Evolutionary conservation across 2,888 invertebrate genomes (phyloP).

Genomic region (Heliothis peltigera): DNA sequence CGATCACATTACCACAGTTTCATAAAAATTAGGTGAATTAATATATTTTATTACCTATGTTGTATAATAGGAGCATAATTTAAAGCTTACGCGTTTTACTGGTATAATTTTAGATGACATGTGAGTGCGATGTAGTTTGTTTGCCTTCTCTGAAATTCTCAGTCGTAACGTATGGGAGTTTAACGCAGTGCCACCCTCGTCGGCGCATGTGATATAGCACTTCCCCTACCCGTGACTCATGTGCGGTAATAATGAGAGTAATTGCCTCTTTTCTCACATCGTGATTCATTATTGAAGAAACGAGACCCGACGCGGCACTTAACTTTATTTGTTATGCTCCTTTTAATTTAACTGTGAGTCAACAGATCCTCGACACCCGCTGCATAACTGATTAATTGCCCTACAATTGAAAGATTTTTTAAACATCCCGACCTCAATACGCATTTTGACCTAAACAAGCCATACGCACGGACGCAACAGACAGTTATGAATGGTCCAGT

Average conservation of each 20-base stretch:
- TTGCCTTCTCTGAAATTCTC: slow-evolving; percentile 56
- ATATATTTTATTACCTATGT: neutral
- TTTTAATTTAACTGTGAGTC: slow-evolving; percentile 82
- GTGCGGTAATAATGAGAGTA: slow-evolving; percentile 82
- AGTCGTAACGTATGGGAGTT: slow-evolving; percentile 59
- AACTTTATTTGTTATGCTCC: slow-evolving; percentile 80
- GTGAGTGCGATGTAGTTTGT: slow-evolving; percentile 14
- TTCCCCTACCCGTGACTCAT: slow-evolving; percentile 81
- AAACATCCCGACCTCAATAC: slow-evolving; percentile 61
- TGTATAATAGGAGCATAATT: slow-evolving; percentile 1
- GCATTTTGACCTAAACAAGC: slow-evolving; percentile 59
- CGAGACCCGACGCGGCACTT: slow-evolving; percentile 75
- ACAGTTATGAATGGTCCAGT: slow-evolving; percentile 46
- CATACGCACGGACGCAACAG: slow-evolving; percentile 50
- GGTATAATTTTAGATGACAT: slow-evolving; percentile 24
- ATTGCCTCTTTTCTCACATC: slow-evolving; percentile 87
- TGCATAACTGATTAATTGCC: slow-evolving; percentile 71
- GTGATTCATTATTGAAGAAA: slow-evolving; percentile 84
- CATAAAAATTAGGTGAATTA: neutral
- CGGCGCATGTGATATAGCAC: slow-evolving; percentile 64
- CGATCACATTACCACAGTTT: slow-evolving; percentile 22
- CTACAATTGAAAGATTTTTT: slow-evolving; percentile 66
- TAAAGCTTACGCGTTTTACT: neutral
- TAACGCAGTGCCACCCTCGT: slow-evolving; percentile 55
- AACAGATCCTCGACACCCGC: slow-evolving; percentile 71